Evolutionary conservation across 2,888 invertebrate genomes (phyloP), one percentile per base, ranked within the genome.

Genomic region (Galerucella calmariensis): DNA sequence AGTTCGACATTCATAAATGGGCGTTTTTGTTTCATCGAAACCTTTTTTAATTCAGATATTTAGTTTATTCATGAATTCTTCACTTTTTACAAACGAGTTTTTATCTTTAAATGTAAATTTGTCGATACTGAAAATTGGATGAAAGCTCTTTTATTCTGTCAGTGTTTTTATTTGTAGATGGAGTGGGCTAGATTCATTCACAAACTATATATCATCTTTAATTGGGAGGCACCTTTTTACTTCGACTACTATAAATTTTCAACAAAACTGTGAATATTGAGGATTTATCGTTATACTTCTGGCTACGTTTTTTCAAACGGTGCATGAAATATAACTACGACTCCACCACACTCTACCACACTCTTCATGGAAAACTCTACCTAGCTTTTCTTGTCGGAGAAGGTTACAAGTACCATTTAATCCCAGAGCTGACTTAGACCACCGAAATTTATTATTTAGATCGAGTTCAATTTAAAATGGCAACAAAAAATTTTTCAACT

Each of bases 71-170:
- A 16, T 11, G n/a, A 46, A 65, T 20, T 14, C 11, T 1, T 14
- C 6, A 46, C 41, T 46, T 44, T 65, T 65, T 65, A 20, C 16
- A 46, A 65, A 20, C 46, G 46, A 20, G 35, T 41, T 63, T 65
- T 65, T 65, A 14, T 20, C 16, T 12, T 46, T 2, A 46, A 65
- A 65, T 65, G 63, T 65, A 65, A 65, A 65, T 65, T 46, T 65
- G 12, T 61, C 35, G 35, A 11, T 61, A 14, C 35, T 35, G 35
- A 24, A 61, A 61, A 61, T 65, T 46, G 63, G 46, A 41, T 46
- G 12, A n/a, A 41, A 27, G 16, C 46, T 46, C 10, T 46, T 65
- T 16, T 46, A 16, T 12, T 1, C 11, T 44, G 63, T 24, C 63
- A 65, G 3, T 46, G 16, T 16, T 65, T 65, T 65, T 46, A 48